Evolutionary conservation across 2,797 vertebrate species (phyloP), one percentile per base, ranked within the genome.

Genomic region (Gorsachius magnificus): DNA sequence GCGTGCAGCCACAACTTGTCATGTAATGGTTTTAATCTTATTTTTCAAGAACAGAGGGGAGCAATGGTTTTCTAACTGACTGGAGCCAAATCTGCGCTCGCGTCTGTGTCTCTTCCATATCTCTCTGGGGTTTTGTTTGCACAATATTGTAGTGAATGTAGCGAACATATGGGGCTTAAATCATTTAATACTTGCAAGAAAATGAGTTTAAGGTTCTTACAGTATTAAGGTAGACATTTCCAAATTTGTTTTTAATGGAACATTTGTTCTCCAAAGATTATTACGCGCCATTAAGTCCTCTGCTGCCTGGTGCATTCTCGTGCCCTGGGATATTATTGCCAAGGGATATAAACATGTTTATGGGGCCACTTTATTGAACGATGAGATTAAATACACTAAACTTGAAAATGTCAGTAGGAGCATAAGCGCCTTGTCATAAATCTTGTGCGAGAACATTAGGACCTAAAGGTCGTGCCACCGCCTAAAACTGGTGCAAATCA

Each of bases 181-280:
- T 81, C 58, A 22, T 93, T 89, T 96, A 89, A 93, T 93, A 93
- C 89, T 83, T 81, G 31, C 61, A 87, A 87, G 93, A 94, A 95
- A 96, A 95, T 88, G 69, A 93, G 69, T 96, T 94, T 96, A 94
- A 95, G 78, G 81, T 94, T 95, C 93, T 95, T 96, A 87, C 0
- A 60, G 65, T 81, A 89, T 94, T 92, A 95, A 91, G 92, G 94
- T 92, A 93, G 96, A 65, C 53, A 9, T 97, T 96, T 95, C 90
- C 87, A 93, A 95, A 95, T 97, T 87, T 3, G 5, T 93, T 95
- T 94, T 96, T 96, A 96, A 90, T 96, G 90, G 96, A 91, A 93
- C 93, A 89, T 94, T 96, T 96, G 93, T 97, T 97, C 89, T 96
- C 89, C 77, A 68, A 89, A 91, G 93, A 89, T 95, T 83, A 89